phyloP scores from a whole-genome alignment of 2,888 invertebrate genomes.

The Pegoplata infirma region DNA sequence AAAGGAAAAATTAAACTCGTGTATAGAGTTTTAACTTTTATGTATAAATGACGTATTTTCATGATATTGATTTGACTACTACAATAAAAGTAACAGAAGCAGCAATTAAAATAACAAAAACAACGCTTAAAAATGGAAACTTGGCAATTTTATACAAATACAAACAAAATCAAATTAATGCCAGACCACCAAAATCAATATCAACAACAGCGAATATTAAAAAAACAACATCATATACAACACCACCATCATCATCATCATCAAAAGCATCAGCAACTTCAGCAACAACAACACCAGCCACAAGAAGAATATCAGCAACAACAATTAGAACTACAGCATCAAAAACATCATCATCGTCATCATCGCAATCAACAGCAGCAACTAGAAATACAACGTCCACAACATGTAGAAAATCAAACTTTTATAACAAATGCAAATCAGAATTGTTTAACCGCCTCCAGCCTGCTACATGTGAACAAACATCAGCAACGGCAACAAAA shows the following conservation, averaged over 20 bases:
- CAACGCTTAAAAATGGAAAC: slow-evolving; percentile 53
- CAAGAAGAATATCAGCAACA: slow-evolving; percentile 18
- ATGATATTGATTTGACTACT: slow-evolving; percentile 30
- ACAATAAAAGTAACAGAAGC: not conserved
- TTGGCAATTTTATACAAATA: slow-evolving; percentile 48
- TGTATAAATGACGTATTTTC: slow-evolving; percentile 56
- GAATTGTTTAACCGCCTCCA: slow-evolving; percentile 53
- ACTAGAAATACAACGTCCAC: slow-evolving; percentile 42
- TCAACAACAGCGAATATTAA: slow-evolving; percentile 45
- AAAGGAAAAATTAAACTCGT: not conserved
- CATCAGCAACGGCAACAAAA: slow-evolving; percentile 8
- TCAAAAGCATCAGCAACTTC: not conserved
- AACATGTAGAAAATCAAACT: slow-evolving; percentile 52
- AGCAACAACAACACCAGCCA: slow-evolving; percentile 11
- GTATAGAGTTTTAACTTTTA: not conserved
- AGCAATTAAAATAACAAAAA: not conserved
- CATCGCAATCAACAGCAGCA: too few relatives aligned
- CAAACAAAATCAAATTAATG: slow-evolving; percentile 55
- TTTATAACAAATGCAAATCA: slow-evolving; percentile 52
- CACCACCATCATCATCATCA: slow-evolving; percentile 41
- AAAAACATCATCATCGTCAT: too few relatives aligned
- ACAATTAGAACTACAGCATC: not conserved
- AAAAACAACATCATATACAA: slow-evolving; percentile 53
- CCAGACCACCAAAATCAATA: slow-evolving; percentile 43
- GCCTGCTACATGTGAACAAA: slow-evolving; percentile 32